Evolutionary conservation across 2,113 vertebrate species (phyloP).

Genomic region (Pogona vitticeps): DNA sequence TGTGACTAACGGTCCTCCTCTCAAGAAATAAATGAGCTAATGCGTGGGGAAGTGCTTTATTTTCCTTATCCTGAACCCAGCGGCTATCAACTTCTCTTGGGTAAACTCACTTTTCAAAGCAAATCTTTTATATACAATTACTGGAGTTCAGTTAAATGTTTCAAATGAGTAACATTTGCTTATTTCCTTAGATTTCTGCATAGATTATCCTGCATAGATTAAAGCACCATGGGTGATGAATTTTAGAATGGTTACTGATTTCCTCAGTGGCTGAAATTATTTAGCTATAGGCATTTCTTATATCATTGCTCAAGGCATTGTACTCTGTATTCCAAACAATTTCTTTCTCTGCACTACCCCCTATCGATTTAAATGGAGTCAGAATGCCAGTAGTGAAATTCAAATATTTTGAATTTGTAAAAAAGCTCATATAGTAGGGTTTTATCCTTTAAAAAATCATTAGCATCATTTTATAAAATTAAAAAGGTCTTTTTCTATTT

Average conservation of each 20-base stretch:
- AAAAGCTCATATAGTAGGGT: background rate
- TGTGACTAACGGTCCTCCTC: too few relatives aligned
- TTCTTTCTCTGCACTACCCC: slow-evolving; percentile 23
- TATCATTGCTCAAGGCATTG: slow-evolving; percentile 21
- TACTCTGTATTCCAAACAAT: slow-evolving; percentile 16
- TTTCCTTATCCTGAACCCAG: too few relatives aligned
- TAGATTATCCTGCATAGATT: slow-evolving; percentile 16
- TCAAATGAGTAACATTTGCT: background rate
- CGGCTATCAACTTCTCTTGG: too few relatives aligned
- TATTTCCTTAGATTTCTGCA: background rate
- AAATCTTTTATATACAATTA: background rate
- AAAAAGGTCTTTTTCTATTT: background rate
- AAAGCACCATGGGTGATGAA: slow-evolving; percentile 7
- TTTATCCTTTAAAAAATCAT: background rate
- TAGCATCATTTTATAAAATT: background rate
- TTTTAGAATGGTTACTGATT: slow-evolving; percentile 1
- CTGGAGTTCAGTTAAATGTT: background rate
- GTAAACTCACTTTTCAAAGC: slow-evolving; percentile 9
- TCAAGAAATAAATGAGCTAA: too few relatives aligned
- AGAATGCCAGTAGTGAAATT: background rate
- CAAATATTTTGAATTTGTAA: slow-evolving; percentile 31
- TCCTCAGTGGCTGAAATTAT: slow-evolving; percentile 35
- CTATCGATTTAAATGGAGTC: slow-evolving; percentile 28
- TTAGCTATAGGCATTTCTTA: slow-evolving; percentile 39
- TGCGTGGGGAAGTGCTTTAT: too few relatives aligned